Evolutionary conservation across 2,797 vertebrate genomes (phyloP).

Genomic region (Epinephelus coioides): DNA sequence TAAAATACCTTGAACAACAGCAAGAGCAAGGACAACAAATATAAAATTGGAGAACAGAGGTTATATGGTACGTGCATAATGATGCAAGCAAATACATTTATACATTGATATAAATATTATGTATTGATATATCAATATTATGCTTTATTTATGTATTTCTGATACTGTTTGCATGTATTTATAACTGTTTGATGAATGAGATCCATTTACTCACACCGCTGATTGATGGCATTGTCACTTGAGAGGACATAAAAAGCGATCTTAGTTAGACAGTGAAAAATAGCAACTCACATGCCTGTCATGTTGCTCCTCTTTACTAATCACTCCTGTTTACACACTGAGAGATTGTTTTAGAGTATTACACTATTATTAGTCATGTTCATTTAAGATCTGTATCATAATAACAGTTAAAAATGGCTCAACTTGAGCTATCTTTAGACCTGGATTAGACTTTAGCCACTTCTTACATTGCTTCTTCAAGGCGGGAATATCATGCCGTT

Average conservation of each 20-base stretch:
- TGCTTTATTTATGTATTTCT: background rate
- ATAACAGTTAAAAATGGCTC: background rate
- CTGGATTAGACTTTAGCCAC: background rate
- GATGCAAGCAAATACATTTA: background rate
- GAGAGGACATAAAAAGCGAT: conserved; percentile 36
- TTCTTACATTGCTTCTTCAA: too few species aligned
- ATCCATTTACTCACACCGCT: conserved; percentile 36
- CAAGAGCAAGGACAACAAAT: background rate
- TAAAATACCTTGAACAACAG: conserved; percentile 8
- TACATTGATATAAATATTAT: background rate
- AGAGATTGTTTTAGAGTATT: background rate
- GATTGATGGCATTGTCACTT: conserved; percentile 57
- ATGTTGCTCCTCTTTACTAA: conserved; percentile 4
- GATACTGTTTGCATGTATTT: background rate
- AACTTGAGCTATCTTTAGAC: background rate
- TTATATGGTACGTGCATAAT: background rate
- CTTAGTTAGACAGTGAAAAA: conserved; percentile 35
- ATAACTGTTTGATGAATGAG: conserved; percentile 57
- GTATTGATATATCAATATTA: background rate
- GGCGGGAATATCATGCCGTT: too few species aligned
- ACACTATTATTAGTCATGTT: background rate
- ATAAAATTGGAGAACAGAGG: background rate
- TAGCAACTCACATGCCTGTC: conserved; percentile 13
- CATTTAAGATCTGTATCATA: background rate
- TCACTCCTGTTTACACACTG: background rate